These are phyloP conservation scores for Pitta sordida DNA, from an alignment of 2,113 vertebrate species.

Conservation along the genomic window DNA sequence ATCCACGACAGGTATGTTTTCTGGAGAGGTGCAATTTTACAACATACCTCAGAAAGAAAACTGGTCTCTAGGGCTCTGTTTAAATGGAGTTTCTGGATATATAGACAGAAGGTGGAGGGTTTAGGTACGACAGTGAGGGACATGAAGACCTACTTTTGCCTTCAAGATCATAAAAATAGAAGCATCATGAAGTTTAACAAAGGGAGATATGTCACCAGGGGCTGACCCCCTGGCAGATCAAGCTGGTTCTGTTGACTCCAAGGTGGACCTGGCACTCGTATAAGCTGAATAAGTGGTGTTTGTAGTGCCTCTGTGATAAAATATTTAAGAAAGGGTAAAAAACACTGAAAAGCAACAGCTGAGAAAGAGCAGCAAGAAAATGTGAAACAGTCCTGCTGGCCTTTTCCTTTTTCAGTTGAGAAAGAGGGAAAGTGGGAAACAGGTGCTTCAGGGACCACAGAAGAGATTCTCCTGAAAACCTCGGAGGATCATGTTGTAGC, in stretches of 20 bases:
- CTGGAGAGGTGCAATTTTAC: neutral
- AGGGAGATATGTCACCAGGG: neutral
- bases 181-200: neutral
- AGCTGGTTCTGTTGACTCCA: neutral
- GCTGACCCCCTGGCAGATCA: rapidly evolving
- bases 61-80: neutral
- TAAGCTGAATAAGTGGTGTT: rapidly evolving
- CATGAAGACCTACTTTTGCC: neutral
- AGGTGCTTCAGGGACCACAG: neutral
- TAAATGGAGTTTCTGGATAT: neutral
- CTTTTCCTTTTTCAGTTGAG: neutral
- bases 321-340: neutral
- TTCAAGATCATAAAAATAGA: neutral
- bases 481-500: neutral
- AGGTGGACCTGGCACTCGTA: rapidly evolving
- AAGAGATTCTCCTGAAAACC: neutral
- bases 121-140: neutral
- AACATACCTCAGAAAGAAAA: neutral
- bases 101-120: neutral
- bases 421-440: neutral
- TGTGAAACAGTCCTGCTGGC: neutral
- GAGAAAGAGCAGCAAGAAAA: neutral
- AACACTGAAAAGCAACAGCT: neutral
- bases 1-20: no score
- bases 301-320: rapidly evolving